A percentile compares a stretch with the other conserved stretches of the same genome.
phyloP scores from a whole-genome alignment of 2,888 invertebrate genomes.

The Drosophila flavopinicola region DNA sequence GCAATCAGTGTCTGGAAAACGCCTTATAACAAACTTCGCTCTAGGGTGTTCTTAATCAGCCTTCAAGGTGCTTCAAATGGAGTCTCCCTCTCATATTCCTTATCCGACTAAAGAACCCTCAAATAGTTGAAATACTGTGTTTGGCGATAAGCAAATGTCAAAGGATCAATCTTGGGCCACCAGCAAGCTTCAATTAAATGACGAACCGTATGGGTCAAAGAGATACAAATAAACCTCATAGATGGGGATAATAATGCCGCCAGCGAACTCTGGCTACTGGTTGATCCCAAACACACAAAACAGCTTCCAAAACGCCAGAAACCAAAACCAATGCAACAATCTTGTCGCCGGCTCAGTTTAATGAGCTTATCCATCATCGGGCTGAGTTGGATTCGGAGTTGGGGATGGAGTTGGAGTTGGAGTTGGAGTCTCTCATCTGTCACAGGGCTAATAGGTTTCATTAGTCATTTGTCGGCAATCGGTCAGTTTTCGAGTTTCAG shows the following conservation, averaged over 20 bases:
- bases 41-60: no score
- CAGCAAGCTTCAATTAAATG: constrained; percentile 72
- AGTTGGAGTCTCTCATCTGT: constrained; percentile 63
- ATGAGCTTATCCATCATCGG: constrained; percentile 77
- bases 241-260: constrained; percentile 72
- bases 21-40: no score
- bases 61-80: constrained; percentile 11
- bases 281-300: constrained; percentile 46
- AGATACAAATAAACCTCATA: constrained; percentile 32
- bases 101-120: no score
- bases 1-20: no score
- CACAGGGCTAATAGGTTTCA: constrained; percentile 78
- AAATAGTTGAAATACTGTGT: constrained; percentile 43
- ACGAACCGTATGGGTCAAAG: constrained; percentile 39
- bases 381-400: constrained; percentile 30
- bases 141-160: constrained; percentile 50
- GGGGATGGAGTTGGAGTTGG: neutral
- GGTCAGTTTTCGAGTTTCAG: constrained; percentile 21
- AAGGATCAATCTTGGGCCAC: constrained; percentile 50
- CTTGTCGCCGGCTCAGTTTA: constrained; percentile 60
- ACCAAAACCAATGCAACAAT: constrained; percentile 36
- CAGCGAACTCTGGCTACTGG: constrained; percentile 56
- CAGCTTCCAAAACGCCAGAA: constrained; percentile 13
- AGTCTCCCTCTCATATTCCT: neutral
- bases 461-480: constrained; percentile 68